Evolutionary conservation across 2,113 vertebrate species (phyloP).

Genomic region (Laticauda laticaudata): DNA sequence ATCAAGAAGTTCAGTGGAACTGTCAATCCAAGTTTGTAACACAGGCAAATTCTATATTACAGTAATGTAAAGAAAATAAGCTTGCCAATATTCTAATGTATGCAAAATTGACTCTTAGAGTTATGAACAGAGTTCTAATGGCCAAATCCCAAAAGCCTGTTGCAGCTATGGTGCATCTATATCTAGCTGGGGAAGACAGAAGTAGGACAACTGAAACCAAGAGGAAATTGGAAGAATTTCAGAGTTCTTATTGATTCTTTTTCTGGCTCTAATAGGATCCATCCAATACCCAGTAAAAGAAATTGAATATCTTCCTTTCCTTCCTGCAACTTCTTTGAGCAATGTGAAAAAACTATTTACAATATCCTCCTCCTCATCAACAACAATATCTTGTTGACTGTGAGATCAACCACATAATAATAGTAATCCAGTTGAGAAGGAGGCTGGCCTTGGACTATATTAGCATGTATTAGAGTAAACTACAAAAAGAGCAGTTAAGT

Average conservation of each 20-base stretch:
- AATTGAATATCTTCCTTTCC: background rate
- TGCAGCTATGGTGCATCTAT: background rate
- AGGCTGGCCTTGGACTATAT: background rate
- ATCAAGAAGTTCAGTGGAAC: background rate
- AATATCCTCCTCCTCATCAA: background rate
- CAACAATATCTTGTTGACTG: background rate
- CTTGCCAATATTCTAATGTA: background rate
- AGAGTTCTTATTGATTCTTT: background rate
- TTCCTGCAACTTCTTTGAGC: background rate
- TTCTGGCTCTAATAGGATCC: background rate
- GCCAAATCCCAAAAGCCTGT: background rate
- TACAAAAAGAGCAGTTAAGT: background rate
- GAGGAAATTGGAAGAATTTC: background rate
- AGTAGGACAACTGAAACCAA: background rate
- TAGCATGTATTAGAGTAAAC: background rate
- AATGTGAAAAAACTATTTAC: background rate
- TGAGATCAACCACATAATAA: background rate
- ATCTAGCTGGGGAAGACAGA: background rate
- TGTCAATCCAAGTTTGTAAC: background rate
- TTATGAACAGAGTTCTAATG: background rate
- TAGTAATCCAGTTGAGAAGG: background rate
- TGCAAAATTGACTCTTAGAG: background rate
- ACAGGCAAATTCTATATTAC: background rate
- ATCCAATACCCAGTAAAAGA: background rate
- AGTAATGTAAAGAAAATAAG: background rate